These are phyloP conservation scores for Dendrocincla fuliginosa DNA, from an alignment of 2,797 vertebrate genomes.

Conservation along the genomic window DNA sequence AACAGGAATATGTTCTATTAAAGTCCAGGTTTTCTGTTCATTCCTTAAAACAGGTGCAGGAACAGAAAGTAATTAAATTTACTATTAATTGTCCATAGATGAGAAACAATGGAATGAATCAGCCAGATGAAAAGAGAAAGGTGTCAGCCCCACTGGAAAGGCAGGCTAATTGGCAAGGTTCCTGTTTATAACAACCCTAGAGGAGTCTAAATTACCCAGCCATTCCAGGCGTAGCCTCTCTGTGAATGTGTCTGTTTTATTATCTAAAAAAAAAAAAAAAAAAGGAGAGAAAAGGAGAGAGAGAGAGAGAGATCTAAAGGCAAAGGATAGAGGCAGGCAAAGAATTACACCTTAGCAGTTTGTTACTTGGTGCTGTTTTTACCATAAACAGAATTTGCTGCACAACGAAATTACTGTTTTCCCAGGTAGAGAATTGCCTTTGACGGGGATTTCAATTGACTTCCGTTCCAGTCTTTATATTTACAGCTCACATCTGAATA, in stretches of 20 bases:
- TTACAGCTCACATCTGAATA: not conserved
- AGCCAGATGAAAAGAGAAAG: not conserved
- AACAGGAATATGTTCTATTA: not conserved
- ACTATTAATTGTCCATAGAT: not conserved
- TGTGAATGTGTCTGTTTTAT: too few relatives aligned
- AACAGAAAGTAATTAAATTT: not conserved
- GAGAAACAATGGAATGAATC: not conserved
- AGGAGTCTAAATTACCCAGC: not conserved
- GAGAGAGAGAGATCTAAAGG: not conserved
- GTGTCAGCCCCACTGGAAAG: not conserved
- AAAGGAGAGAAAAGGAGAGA: not conserved
- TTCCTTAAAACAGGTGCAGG: not conserved
- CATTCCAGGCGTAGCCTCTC: not conserved
- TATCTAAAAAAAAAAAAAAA: not conserved
- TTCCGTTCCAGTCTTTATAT: not conserved
- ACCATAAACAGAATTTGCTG: conserved; percentile 22
- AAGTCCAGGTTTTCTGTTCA: not conserved
- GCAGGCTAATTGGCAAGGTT: not conserved
- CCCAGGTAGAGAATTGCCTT: conserved; percentile 22
- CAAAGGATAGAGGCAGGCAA: not conserved
- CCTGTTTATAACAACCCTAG: not conserved
- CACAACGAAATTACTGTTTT: conserved; percentile 59
- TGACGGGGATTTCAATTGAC: not conserved
- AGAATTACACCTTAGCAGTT: not conserved
- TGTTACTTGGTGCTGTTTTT: conserved; percentile 13